Evolutionary conservation across 2,797 vertebrate species (phyloP).

Genomic region (Psittacula echo): DNA sequence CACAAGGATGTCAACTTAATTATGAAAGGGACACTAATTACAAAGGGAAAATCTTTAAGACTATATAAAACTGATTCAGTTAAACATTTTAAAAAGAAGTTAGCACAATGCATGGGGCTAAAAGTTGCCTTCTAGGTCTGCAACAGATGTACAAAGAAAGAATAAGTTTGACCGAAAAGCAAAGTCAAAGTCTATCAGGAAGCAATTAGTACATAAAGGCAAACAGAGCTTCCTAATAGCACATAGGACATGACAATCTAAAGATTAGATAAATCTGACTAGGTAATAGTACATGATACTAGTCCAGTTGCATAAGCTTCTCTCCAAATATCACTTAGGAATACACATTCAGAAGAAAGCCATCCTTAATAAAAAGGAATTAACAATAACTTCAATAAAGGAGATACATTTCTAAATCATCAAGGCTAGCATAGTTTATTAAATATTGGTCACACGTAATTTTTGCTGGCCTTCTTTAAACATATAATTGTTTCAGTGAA

Average conservation of each 20-base stretch:
- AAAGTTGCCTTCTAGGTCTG: background rate
- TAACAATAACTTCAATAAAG: background rate
- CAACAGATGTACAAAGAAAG: background rate
- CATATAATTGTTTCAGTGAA: accelerated
- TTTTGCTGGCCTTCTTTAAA: background rate
- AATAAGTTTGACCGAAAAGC: background rate
- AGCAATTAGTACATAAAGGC: background rate
- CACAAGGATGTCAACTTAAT: background rate
- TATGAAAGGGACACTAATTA: background rate
- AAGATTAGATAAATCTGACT: background rate
- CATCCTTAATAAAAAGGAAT: background rate
- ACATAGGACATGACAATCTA: accelerated
- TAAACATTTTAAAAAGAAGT: background rate
- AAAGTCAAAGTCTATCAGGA: background rate
- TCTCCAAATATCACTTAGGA: background rate
- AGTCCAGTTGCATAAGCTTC: background rate
- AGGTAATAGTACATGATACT: background rate
- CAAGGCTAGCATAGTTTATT: background rate
- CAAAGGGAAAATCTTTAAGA: background rate
- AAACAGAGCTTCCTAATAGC: background rate
- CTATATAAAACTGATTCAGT: background rate
- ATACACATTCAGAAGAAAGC: background rate
- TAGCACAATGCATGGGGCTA: accelerated
- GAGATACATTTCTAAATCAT: background rate
- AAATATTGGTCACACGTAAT: background rate